Conservation (phyloP, 1,140 invertebrate genomes). For the Catajapyx aquilonaris region DNA sequence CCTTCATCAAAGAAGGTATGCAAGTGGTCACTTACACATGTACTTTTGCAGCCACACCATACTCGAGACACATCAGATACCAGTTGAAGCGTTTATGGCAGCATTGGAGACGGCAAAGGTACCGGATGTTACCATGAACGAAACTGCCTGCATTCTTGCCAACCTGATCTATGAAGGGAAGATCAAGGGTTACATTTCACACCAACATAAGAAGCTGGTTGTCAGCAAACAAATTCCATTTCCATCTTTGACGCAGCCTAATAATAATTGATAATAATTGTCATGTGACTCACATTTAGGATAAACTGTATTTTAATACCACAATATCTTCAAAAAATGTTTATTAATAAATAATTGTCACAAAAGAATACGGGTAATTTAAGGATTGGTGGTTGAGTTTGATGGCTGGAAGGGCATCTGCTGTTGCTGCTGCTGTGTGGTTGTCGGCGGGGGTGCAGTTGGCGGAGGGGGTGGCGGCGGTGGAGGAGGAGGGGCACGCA, state of each 20-base stretch:
- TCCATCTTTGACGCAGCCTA: conserved; percentile 33
- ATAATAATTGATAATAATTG: no score
- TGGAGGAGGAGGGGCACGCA: conserved; percentile 15
- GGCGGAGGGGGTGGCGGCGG: conserved; percentile 1
- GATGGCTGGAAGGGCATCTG: no score
- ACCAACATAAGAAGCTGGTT: conserved; percentile 90
- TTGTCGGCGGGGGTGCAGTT: background rate
- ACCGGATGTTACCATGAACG: conserved; percentile 72
- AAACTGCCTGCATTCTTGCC: conserved; percentile 87
- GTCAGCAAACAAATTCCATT: conserved; percentile 95
- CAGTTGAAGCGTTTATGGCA: conserved; percentile 56
- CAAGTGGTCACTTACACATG: no score
- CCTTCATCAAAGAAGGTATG: no score
- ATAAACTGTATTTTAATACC: no score
- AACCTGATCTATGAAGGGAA: conserved; percentile 90
- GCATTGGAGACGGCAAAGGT: conserved; percentile 62
- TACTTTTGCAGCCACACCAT: conserved; percentile 50
- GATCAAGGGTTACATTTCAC: conserved; percentile 92
- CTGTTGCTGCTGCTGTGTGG: background rate
- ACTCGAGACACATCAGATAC: conserved; percentile 73
- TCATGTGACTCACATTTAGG: no score
- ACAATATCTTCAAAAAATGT: no score
- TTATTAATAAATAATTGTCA: no score
- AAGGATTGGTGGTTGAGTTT: no score
- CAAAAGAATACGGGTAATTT: no score